Conservation (phyloP, 2,888 invertebrate genomes). For the Podotricha telesiphe region DNA sequence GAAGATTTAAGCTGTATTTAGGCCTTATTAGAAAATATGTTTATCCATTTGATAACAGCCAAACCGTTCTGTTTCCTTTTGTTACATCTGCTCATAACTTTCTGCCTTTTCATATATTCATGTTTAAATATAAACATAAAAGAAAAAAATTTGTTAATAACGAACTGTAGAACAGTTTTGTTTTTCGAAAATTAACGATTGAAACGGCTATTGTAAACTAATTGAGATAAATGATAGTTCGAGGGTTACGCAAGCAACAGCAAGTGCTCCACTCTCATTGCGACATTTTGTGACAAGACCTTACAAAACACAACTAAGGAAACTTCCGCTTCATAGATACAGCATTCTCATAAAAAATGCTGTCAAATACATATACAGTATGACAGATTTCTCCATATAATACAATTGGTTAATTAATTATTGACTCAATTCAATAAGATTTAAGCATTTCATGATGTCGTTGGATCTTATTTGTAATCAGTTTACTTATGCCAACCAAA, state of each 20-base stretch:
- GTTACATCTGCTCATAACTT: background rate
- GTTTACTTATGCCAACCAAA: constrained; percentile 38
- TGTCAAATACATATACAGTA: background rate
- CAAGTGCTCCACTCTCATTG: constrained; percentile 37
- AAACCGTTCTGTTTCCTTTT: background rate
- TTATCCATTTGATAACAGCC: background rate
- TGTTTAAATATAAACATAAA: background rate
- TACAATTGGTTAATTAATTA: constrained; percentile 3
- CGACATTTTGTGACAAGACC: constrained; percentile 39
- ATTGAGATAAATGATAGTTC: constrained; percentile 44
- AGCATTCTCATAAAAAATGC: constrained; percentile 16
- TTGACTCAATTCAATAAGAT: background rate
- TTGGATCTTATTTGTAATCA: constrained; percentile 38
- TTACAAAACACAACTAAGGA: constrained; percentile 31
- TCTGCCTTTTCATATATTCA: background rate
- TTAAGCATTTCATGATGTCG: constrained; percentile 26
- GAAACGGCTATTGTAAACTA: constrained; percentile 39
- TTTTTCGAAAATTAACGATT: constrained; percentile 35
- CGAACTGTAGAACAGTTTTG: background rate
- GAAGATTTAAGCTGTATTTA: background rate
- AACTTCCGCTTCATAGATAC: constrained; percentile 32
- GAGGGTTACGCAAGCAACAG: constrained; percentile 38
- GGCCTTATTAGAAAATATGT: background rate
- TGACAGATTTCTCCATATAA: background rate
- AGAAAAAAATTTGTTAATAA: background rate